These are phyloP conservation scores for Megastigmus dorsalis DNA, from an alignment of 2,888 invertebrate species.

Conservation along the genomic window DNA sequence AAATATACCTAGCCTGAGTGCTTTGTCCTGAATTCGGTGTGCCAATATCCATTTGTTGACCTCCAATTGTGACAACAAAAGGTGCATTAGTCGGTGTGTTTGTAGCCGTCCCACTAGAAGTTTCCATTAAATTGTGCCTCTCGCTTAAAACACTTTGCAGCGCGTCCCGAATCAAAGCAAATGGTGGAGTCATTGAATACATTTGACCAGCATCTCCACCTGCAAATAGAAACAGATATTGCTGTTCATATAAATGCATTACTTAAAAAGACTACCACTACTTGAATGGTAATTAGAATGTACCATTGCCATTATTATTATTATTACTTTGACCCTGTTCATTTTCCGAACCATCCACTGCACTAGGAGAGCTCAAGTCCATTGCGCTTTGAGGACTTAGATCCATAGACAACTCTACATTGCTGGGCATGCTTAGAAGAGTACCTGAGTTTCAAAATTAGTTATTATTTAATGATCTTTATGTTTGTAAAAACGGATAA, in stretches of 20 bases:
- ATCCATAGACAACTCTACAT: slow-evolving; percentile 80
- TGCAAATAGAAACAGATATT: slow-evolving; percentile 9
- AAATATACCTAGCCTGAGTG: slow-evolving; percentile 69
- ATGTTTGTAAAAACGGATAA: too few species aligned
- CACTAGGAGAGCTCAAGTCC: slow-evolving; percentile 48
- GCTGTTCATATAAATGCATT: too few species aligned
- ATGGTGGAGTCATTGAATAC: slow-evolving; percentile 33
- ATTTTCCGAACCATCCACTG: slow-evolving; percentile 56
- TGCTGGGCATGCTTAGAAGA: slow-evolving; percentile 71
- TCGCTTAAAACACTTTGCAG: slow-evolving; percentile 41
- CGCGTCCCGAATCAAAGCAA: slow-evolving; percentile 51
- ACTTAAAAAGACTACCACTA: neutral
- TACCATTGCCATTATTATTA: slow-evolving; percentile 53
- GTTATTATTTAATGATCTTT: too few species aligned
- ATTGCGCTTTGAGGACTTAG: slow-evolving; percentile 74
- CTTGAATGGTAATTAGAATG: slow-evolving; percentile 15
- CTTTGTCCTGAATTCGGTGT: slow-evolving; percentile 68
- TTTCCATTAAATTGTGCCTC: slow-evolving; percentile 35
- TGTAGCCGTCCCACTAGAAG: slow-evolving; percentile 26
- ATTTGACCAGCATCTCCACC: slow-evolving; percentile 6
- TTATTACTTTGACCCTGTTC: slow-evolving; percentile 63
- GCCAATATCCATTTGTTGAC: slow-evolving; percentile 61
- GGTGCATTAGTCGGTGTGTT: slow-evolving; percentile 41
- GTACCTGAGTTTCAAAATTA: slow-evolving; percentile 59
- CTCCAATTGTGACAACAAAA: slow-evolving; percentile 47